A percentile compares a stretch with the other conserved stretches of the same genome.
Conservation (phyloP, 2,113 vertebrate species). For the Castor canadensis region DNA sequence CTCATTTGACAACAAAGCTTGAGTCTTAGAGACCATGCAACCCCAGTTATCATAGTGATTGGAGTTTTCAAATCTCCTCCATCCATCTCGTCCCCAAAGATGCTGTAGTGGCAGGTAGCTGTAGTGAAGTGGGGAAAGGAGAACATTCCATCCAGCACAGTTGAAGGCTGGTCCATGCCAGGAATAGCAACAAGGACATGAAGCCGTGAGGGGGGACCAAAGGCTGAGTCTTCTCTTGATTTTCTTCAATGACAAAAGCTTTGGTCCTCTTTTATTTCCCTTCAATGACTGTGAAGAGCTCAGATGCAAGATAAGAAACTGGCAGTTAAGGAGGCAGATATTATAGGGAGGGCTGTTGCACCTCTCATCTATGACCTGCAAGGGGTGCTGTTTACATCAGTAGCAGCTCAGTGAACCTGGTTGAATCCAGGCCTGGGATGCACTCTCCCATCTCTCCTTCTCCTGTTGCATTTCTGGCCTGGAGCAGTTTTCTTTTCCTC, state of each 20-base stretch:
- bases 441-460: no score
- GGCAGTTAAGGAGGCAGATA: not conserved
- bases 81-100: not conserved
- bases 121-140: rapidly evolving
- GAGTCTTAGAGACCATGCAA: not conserved
- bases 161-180: no score
- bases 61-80: not conserved
- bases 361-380: not conserved
- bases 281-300: not conserved
- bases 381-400: not conserved
- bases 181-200: not conserved
- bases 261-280: not conserved
- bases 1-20: not conserved
- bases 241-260: no score
- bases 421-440: no score
- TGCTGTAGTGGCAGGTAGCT: not conserved
- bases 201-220: not conserved
- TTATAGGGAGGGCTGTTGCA: not conserved
- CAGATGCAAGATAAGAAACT: not conserved
- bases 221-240: no score
- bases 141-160: not conserved
- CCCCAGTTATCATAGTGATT: not conserved
- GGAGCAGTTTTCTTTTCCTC: not conserved
- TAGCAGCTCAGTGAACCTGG: no score
- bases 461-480: not conserved